Percentiles rank a stretch among this genome's conserved stretches.
These are phyloP conservation scores for Coreoperca whiteheadi DNA, from an alignment of 2,113 vertebrate genomes.

Conservation along the genomic window DNA sequence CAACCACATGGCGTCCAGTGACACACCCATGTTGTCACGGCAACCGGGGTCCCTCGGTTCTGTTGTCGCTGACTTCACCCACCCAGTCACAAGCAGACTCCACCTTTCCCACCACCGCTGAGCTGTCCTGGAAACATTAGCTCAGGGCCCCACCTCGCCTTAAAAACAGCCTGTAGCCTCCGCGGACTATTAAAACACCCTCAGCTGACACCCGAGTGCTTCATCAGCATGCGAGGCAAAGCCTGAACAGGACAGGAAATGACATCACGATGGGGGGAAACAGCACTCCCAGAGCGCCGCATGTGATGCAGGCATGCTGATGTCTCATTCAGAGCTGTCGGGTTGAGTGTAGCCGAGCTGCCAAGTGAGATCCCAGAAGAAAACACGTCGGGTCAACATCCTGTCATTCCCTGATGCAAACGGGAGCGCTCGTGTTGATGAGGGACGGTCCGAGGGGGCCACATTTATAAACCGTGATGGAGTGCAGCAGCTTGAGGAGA, in stretches of 20 bases:
- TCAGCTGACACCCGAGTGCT: constrained; percentile 37
- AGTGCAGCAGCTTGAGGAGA: constrained; percentile 11
- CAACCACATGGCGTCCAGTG: not conserved
- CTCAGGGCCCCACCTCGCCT: constrained; percentile 48
- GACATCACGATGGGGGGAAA: constrained; percentile 21
- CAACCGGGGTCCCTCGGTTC: constrained; percentile 30
- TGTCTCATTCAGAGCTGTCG: constrained; percentile 49
- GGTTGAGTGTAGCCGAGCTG: constrained; percentile 11
- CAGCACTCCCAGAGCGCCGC: constrained; percentile 31
- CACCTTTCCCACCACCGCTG: constrained; percentile 51
- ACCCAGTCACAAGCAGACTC: constrained; percentile 28
- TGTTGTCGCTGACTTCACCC: constrained; percentile 42
- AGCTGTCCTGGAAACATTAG: constrained; percentile 65
- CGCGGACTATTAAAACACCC: constrained; percentile 20
- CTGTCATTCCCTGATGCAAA: constrained; percentile 23
- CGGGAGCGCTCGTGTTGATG: constrained; percentile 12
- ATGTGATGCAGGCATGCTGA: constrained; percentile 9
- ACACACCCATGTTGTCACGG: constrained; percentile 37
- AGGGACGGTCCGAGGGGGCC: constrained; percentile 4
- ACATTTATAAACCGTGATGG: constrained; percentile 24
- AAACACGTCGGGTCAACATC: constrained; percentile 33
- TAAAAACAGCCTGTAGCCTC: constrained; percentile 43
- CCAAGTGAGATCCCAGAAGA: constrained; percentile 20
- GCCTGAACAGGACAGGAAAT: constrained; percentile 58
- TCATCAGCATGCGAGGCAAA: constrained; percentile 18